Percentiles rank a stretch among this genome's conserved stretches.
phyloP scores from a whole-genome alignment of 2,797 vertebrate genomes.

The Jordanella pulchra region DNA sequence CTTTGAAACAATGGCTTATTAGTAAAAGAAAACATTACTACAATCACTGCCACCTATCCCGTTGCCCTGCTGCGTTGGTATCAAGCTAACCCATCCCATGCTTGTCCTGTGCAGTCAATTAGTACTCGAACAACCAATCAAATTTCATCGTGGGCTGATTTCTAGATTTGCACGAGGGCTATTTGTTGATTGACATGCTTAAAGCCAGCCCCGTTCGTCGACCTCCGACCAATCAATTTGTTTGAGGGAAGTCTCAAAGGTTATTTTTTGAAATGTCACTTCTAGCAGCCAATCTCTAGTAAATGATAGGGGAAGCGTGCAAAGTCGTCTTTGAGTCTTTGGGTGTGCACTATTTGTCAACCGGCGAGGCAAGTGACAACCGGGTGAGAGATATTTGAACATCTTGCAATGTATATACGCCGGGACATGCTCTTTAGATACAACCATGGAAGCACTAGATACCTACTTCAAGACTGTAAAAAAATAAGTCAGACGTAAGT shows the following conservation, averaged over 20 bases:
- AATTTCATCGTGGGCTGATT: constrained; percentile 74
- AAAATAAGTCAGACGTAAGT: not conserved
- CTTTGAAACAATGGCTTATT: no score
- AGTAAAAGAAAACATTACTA: not conserved
- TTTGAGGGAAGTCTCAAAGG: constrained; percentile 31
- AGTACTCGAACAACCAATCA: constrained; percentile 65
- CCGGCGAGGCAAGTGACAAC: not conserved
- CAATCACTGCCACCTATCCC: not conserved
- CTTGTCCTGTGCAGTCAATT: constrained; percentile 14
- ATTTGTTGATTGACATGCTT: constrained; percentile 60
- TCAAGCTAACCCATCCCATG: constrained; percentile 23
- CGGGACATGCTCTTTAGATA: not conserved
- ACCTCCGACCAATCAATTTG: constrained; percentile 55
- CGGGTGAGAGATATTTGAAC: not conserved
- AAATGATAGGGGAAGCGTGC: constrained; percentile 17
- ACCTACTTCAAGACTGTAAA: not conserved
- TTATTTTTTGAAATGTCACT: constrained; percentile 43
- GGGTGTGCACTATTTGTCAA: not conserved
- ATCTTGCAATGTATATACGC: not conserved
- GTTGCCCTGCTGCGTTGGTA: not conserved
- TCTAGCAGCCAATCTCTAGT: constrained; percentile 38
- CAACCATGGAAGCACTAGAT: not conserved
- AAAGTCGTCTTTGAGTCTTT: constrained; percentile 36
- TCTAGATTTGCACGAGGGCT: constrained; percentile 79
- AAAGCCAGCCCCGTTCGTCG: constrained; percentile 41